Base-by-base conservation (phyloP, 2,888 invertebrate genomes). In the Leptinotarsa tumamoca region DNA sequence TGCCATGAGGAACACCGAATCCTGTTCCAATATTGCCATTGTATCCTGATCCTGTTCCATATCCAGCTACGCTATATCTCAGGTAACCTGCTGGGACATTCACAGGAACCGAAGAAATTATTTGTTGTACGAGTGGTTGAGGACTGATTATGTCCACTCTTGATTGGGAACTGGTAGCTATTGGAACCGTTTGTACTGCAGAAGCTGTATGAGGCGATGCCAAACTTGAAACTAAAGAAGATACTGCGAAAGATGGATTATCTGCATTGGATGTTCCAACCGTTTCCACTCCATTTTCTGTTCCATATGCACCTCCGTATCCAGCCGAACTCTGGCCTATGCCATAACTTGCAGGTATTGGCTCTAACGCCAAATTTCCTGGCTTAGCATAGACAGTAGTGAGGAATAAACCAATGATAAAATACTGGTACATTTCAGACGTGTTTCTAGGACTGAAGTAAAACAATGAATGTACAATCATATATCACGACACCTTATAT, bases 141-240 rank as follows among this genome's bases (percentile, higher is more conserved):
- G 78, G 73, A 27, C 71, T 76, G 61, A 77, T 74, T 33, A 80
- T 72, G 21, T 80, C 78, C 3, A 79, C 17, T n/a, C 80, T 77
- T 10, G 75, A 71, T 61, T 79, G 80, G 5, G 74, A 74, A 49
- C 80, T 80, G 23, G 78, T 80, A n/a, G 80, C 78, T 1, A 72
- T 73, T 17, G 79, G 79, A 21, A 76, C 52, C n/a, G 72, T 3
- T 4, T 72, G 68, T 21, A 68, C n/a, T 27, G 72, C 21, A 13
- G 71, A 43, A 56, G 58, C 58, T 18, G 67, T 18, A 10, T 56
- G 54, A 21, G 74, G 13, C 17, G 67, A 21, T 50, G 56, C 18
- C 13, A 54, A 54, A 17, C 52, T 23, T 5, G 10, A 15, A 23
- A 54, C 54, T 33, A 61, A 23, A 14, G 68, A 58, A 23, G 58